These are phyloP conservation scores for Augochlorella aurata DNA, from an alignment of 2,888 invertebrate species.

Conservation along the genomic window DNA sequence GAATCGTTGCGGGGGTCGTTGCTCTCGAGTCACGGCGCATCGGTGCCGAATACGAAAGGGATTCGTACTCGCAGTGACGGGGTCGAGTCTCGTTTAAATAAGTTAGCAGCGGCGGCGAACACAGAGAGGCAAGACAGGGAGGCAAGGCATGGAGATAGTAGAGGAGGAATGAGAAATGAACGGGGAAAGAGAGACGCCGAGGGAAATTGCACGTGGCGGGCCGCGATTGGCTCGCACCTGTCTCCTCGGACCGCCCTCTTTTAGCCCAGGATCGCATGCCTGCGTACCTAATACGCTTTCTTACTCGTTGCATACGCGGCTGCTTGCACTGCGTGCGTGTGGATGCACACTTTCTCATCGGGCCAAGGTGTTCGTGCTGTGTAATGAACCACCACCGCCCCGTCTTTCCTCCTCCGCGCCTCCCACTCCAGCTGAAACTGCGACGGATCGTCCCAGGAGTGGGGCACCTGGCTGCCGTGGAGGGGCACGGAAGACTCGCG, in stretches of 20 bases:
- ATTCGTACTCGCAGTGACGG: conserved; percentile 69
- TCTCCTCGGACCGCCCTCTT: conserved; percentile 79
- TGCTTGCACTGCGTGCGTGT: conserved; percentile 61
- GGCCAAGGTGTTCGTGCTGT: conserved; percentile 65
- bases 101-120: conserved; percentile 64
- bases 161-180: conserved; percentile 45
- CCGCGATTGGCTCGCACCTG: conserved; percentile 80
- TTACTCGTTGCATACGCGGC: conserved; percentile 66
- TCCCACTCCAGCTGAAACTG: conserved; percentile 17
- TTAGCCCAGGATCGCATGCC: conserved; percentile 71
- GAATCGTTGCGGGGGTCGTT: conserved; percentile 67
- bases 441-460: conserved; percentile 27
- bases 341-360: conserved; percentile 56
- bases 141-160: conserved; percentile 36
- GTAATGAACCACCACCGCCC: conserved; percentile 68
- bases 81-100: conserved; percentile 71
- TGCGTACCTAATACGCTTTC: conserved; percentile 71
- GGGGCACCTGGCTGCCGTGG: conserved; percentile 59
- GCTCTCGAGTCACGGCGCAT: conserved; percentile 65
- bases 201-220: conserved; percentile 78
- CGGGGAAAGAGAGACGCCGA: conserved; percentile 62
- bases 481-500: conserved; percentile 61
- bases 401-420: conserved; percentile 42
- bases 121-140: conserved; percentile 27
- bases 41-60: conserved; percentile 66